phyloP scores from a whole-genome alignment of 2,888 invertebrate species.

The Megamerina dolium region DNA sequence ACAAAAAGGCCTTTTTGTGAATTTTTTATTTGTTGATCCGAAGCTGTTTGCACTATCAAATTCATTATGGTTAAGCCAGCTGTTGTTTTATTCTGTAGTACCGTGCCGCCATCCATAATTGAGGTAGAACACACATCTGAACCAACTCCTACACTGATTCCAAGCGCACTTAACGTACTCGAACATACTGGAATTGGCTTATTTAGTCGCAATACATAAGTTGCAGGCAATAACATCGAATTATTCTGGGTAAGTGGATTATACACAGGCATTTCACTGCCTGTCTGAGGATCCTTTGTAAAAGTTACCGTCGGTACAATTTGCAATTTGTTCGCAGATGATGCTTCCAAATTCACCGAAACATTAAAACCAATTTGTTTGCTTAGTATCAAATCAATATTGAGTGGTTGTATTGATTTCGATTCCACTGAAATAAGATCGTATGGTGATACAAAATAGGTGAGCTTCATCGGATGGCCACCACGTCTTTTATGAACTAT shows the following conservation, averaged over 20 bases:
- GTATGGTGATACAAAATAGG: constrained; percentile 91
- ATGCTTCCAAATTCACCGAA: constrained; percentile 84
- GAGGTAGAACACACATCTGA: constrained; percentile 10
- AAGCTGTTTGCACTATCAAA: constrained; percentile 71
- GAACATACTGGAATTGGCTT: constrained; percentile 82
- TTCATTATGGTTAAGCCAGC: constrained; percentile 41
- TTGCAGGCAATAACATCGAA: constrained; percentile 84
- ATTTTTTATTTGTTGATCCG: constrained; percentile 67
- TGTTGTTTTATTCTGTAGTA: constrained; percentile 15
- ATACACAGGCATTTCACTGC: constrained; percentile 70
- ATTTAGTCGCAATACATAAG: constrained; percentile 74
- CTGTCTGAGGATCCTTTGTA: constrained; percentile 44
- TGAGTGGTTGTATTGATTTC: constrained; percentile 67
- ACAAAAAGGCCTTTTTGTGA: constrained; percentile 80
- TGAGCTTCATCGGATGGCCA: constrained; percentile 89
- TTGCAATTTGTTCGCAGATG: constrained; percentile 64
- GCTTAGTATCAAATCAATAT: constrained; percentile 63
- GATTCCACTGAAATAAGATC: constrained; percentile 75
- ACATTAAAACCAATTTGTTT: constrained; percentile 78
- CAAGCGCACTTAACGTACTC: constrained; percentile 63
- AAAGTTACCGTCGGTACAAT: constrained; percentile 41
- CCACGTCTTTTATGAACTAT: constrained; percentile 75
- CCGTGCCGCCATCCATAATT: constrained; percentile 23
- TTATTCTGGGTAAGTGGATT: constrained; percentile 74
- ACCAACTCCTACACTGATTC: constrained; percentile 44